Evolutionary conservation across 2,113 vertebrate species (phyloP), one percentile per base, ranked within the genome.

Genomic region (Candoia aspera): DNA sequence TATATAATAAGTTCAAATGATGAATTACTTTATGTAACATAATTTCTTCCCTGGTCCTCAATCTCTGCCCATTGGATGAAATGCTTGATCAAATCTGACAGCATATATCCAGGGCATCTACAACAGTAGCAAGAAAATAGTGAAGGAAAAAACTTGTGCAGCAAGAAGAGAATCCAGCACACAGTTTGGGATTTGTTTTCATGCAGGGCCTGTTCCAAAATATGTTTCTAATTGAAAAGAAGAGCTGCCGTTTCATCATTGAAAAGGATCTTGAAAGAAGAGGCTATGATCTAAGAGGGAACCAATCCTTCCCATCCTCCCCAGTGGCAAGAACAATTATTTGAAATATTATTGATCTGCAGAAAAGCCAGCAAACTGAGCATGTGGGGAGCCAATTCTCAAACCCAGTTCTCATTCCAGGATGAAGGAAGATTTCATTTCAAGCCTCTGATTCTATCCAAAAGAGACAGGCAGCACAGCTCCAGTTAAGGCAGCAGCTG

Each of bases 1-100:
- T 58, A 87, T 49, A 58, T n/a, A 91, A 49, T n/a, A 79, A 46
- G 33, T 33, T 87, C 60, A 91, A 87, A 58, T 58, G 68, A 57
- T 87, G 33, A 29, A 87, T 79, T 87, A 42, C 85, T 37, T 73
- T 91, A 57, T 57, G 46, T 58, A 79, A 87, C 33, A 79, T 46
- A 37, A 19, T 24, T 68, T 91, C 33, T 91, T 23, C 24, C 58
- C 60, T 13, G 19, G 53, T 64, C 12, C 85, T 58, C 87, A 59
- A 26, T 58, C 26, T 19, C 37, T 79, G 6, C n/a, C 85, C 54
- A 54, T 37, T 79, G 17, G n/a, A 64, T 23, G 24, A 91, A 91
- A 91, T 42, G 85, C 13, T 57, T 10, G 13, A 58, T 87, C 24
- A 49, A 89, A 46, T 79, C 21, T 87, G 54, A 79, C 85, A 91